phyloP scores from a whole-genome alignment of 2,888 invertebrate genomes.

The Ecliptopera silaceata region DNA sequence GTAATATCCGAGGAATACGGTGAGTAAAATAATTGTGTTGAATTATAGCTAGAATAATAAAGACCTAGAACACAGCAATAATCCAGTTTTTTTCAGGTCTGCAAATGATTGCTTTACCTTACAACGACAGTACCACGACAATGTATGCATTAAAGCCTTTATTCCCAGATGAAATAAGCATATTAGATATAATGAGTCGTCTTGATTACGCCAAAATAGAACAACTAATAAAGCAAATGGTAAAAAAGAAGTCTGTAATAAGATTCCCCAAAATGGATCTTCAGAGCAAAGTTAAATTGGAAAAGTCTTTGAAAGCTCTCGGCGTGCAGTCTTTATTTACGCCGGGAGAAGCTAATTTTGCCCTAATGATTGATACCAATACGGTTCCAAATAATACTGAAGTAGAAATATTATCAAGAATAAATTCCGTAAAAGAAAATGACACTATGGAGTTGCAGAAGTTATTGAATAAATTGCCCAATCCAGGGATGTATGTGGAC shows the following conservation, averaged over 20 bases:
- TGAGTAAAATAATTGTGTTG: constrained; percentile 38
- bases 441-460: constrained; percentile 41
- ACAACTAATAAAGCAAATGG: constrained; percentile 71
- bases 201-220: constrained; percentile 78
- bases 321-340: constrained; percentile 86
- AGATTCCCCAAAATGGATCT: constrained; percentile 89
- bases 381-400: constrained; percentile 46
- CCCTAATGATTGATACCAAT: constrained; percentile 78
- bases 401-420: constrained; percentile 51
- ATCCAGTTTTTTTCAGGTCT: constrained; percentile 63
- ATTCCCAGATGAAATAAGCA: constrained; percentile 55
- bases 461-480: constrained; percentile 61
- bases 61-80: neutral
- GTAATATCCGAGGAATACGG: constrained; percentile 54
- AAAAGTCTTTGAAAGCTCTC: constrained; percentile 77
- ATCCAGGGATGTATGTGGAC: constrained; percentile 85
- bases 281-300: constrained; percentile 82
- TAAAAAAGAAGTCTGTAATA: constrained; percentile 76
- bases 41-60: neutral
- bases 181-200: constrained; percentile 73
- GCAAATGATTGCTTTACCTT: constrained; percentile 87
- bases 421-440: constrained; percentile 43
- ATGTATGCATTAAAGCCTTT: constrained; percentile 87
- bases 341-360: constrained; percentile 85
- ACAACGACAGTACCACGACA: constrained; percentile 85